Evolutionary conservation across 2,888 invertebrate genomes (phyloP).

Genomic region (Oligia strigilis): DNA sequence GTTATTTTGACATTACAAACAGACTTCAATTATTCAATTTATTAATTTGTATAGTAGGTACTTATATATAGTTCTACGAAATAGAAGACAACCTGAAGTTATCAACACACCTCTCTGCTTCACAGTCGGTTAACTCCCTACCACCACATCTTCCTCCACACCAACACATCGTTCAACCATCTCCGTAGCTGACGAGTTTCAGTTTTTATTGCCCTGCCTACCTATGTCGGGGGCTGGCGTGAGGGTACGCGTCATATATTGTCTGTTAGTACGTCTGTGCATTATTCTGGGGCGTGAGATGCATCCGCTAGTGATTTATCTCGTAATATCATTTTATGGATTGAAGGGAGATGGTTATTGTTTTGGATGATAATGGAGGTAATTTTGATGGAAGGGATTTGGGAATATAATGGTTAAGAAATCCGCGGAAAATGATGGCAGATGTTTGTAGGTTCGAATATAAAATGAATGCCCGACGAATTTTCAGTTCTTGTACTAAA

Average conservation of each 20-base stretch:
- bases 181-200: slow-evolving; percentile 77
- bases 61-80: not conserved
- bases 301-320: slow-evolving; percentile 61
- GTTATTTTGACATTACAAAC: too few relatives aligned
- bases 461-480: not conserved
- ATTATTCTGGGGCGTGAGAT: slow-evolving; percentile 63
- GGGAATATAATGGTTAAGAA: not conserved
- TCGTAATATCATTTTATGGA: slow-evolving; percentile 62
- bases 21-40: too few relatives aligned
- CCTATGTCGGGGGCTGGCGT: slow-evolving; percentile 69
- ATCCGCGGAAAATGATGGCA: too few relatives aligned
- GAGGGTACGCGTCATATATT: slow-evolving; percentile 60
- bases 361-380: slow-evolving; percentile 39
- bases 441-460: not conserved
- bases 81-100: not conserved
- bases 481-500: not conserved
- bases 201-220: slow-evolving; percentile 81
- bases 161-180: slow-evolving; percentile 48
- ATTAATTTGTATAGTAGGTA: too few relatives aligned
- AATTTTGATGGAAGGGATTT: slow-evolving; percentile 15
- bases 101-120: not conserved
- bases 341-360: slow-evolving; percentile 44
- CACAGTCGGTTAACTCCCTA: slow-evolving; percentile 15
- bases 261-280: slow-evolving; percentile 56
- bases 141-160: slow-evolving; percentile 11